These are phyloP conservation scores for Dryococelus australis DNA, from an alignment of 2,888 invertebrate genomes.

Conservation along the genomic window DNA sequence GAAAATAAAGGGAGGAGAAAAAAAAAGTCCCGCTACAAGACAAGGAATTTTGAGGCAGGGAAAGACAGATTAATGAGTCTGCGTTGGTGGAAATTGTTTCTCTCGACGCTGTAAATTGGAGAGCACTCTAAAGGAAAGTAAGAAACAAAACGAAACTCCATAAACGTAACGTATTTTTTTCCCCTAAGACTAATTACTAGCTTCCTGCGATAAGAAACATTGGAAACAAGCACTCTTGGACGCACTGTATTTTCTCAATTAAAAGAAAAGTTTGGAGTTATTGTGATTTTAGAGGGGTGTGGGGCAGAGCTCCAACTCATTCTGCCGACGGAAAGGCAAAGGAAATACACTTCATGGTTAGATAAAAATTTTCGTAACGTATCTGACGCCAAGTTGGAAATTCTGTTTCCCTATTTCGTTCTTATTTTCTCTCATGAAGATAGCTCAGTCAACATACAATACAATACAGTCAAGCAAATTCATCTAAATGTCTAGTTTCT, in stretches of 20 bases:
- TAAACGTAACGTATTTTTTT: background rate
- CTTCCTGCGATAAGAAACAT: slow-evolving; percentile 9
- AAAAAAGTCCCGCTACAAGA: background rate
- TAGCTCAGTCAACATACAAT: too few species aligned
- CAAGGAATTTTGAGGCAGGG: background rate
- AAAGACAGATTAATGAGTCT: slow-evolving; percentile 9
- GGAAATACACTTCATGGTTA: too few species aligned
- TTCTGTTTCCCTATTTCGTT: too few species aligned
- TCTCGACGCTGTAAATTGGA: background rate
- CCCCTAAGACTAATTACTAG: background rate
- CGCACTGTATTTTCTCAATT: background rate
- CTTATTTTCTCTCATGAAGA: too few species aligned
- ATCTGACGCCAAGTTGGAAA: too few species aligned
- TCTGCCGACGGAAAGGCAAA: too few species aligned
- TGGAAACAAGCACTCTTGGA: background rate
- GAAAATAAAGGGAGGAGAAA: background rate
- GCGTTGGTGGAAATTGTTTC: background rate
- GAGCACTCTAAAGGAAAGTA: background rate
- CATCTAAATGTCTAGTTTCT: too few species aligned
- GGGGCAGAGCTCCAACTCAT: too few species aligned
- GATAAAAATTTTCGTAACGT: too few species aligned
- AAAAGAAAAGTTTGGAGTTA: background rate
- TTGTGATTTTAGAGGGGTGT: background rate
- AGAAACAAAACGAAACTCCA: background rate
- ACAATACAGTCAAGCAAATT: too few species aligned